phyloP scores from a whole-genome alignment of 2,113 vertebrate genomes.

The Tetraodon nigroviridis region DNA sequence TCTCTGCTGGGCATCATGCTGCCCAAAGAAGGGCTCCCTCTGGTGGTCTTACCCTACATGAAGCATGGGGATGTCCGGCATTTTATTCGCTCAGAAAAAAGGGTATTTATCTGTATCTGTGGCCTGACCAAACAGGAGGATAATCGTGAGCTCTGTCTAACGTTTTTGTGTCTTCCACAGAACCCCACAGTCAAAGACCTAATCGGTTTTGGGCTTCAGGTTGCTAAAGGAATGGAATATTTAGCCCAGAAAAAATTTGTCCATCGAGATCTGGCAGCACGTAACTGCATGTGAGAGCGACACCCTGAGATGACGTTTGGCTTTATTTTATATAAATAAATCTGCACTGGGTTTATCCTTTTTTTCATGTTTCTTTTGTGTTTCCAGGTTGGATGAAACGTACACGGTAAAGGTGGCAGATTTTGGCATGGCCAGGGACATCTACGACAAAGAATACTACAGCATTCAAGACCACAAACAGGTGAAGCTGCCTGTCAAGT shows the following conservation, averaged over 20 bases:
- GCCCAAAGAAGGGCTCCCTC: slow-evolving; percentile 84
- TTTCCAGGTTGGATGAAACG: slow-evolving; percentile 85
- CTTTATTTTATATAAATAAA: no score
- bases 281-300: slow-evolving; percentile 94
- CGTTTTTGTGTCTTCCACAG: slow-evolving; percentile 57
- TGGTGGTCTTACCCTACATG: slow-evolving; percentile 92
- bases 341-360: no score
- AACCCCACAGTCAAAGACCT: slow-evolving; percentile 94
- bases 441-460: slow-evolving; percentile 95
- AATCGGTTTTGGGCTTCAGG: slow-evolving; percentile 91
- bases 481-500: slow-evolving; percentile 89
- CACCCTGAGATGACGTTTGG: no score
- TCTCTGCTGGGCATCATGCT: slow-evolving; percentile 88
- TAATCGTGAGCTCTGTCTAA: not conserved
- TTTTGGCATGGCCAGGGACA: slow-evolving; percentile 88
- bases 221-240: slow-evolving; percentile 93
- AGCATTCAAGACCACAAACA: slow-evolving; percentile 82
- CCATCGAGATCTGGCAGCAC: slow-evolving; percentile 91
- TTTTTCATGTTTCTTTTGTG: not conserved
- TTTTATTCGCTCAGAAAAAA: slow-evolving; percentile 85
- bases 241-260: slow-evolving; percentile 92
- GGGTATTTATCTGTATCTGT: slow-evolving; percentile 68
- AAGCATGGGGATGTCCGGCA: slow-evolving; percentile 89
- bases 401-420: slow-evolving; percentile 95
- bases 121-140: not conserved